These are phyloP conservation scores for Temnothorax rugatulus DNA, from an alignment of 2,888 invertebrate species.

Conservation along the genomic window DNA sequence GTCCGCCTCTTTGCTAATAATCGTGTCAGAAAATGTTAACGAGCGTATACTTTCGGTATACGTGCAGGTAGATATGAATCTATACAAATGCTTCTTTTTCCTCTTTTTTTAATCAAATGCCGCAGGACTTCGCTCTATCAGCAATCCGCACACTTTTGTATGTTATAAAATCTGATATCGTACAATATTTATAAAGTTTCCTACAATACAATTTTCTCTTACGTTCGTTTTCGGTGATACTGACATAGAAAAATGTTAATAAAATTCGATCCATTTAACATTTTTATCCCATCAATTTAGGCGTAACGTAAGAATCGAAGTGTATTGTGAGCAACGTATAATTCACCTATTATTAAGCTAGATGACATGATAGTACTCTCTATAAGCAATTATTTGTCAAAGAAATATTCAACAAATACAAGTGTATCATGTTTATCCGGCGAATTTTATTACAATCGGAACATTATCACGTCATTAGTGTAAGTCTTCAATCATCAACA, in stretches of 20 bases:
- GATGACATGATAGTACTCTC: conserved; percentile 16
- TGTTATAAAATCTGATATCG: conserved; percentile 69
- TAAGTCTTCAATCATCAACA: neutral
- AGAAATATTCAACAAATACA: conserved; percentile 27
- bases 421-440: neutral
- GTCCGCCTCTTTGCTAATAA: conserved; percentile 39
- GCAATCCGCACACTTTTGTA: conserved; percentile 30
- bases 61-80: conserved; percentile 5
- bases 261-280: conserved; percentile 16
- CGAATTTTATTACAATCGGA: conserved; percentile 8
- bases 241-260: neutral
- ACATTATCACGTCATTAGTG: neutral
- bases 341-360: neutral
- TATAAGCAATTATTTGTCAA: conserved; percentile 23
- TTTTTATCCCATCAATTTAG: conserved; percentile 23
- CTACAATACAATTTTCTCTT: conserved; percentile 51
- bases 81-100: conserved; percentile 54
- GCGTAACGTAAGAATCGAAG: conserved; percentile 9
- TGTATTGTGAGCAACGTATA: conserved; percentile 17
- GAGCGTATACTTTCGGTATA: conserved; percentile 3
- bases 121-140: neutral
- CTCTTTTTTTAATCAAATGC: conserved; percentile 11
- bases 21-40: conserved; percentile 58
- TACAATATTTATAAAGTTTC: conserved; percentile 76
- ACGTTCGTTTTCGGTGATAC: conserved; percentile 12